These are phyloP conservation scores for Periophthalmus modestus DNA, from an alignment of 2,113 vertebrate species.

Conservation along the genomic window DNA sequence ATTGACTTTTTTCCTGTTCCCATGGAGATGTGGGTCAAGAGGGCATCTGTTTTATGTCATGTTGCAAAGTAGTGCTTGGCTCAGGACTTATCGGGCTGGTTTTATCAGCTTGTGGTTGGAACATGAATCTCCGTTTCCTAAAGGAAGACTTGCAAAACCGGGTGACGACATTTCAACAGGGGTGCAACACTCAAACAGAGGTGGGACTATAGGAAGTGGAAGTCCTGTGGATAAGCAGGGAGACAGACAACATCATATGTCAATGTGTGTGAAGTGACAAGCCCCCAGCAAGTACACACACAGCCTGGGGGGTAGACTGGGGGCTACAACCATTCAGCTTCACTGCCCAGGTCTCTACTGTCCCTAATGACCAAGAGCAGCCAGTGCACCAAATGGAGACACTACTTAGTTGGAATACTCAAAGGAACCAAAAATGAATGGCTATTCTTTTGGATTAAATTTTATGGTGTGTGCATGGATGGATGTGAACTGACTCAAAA, in stretches of 20 bases:
- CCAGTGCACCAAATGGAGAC: conserved; percentile 8
- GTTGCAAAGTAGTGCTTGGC: conserved; percentile 58
- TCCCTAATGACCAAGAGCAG: conserved; percentile 43
- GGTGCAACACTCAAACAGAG: conserved; percentile 22
- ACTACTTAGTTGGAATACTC: conserved; percentile 10
- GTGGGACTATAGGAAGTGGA: conserved; percentile 35
- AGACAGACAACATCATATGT: conserved; percentile 49
- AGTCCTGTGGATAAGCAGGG: conserved; percentile 22
- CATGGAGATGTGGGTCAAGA: conserved; percentile 61
- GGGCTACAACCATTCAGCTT: conserved; percentile 62
- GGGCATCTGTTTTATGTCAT: conserved; percentile 77
- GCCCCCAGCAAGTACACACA: conserved; percentile 43
- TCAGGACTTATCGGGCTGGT: conserved; percentile 68
- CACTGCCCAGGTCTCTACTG: conserved; percentile 30
- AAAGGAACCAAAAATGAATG: conserved; percentile 5
- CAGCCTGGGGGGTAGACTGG: conserved; percentile 47
- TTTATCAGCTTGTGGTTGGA: conserved; percentile 66
- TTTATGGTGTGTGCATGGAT: not conserved
- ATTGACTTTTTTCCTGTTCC: conserved; percentile 57
- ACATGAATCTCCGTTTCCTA: conserved; percentile 68
- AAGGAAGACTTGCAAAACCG: conserved; percentile 58
- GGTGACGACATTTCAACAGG: conserved; percentile 65
- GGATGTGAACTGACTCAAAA: not conserved
- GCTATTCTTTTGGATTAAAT: not conserved
- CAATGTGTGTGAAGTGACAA: conserved; percentile 68